Conservation (phyloP, 2,888 invertebrate genomes). For the Epinotia demarniana region DNA sequence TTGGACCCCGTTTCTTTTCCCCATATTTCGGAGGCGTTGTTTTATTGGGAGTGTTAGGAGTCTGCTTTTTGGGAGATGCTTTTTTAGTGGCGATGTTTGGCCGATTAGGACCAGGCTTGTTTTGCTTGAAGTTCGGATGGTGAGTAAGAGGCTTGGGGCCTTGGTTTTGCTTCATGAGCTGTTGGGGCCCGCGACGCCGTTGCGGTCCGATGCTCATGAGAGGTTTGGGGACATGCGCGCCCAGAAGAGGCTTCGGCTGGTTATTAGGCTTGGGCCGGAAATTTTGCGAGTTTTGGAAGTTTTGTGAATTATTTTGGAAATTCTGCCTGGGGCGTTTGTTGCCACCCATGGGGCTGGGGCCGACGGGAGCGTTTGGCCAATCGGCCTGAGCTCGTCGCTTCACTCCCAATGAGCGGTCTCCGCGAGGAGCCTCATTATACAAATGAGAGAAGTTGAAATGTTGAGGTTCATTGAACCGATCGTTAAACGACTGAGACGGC, state of each 20-base stretch:
- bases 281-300: neutral
- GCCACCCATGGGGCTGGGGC: conserved; percentile 46
- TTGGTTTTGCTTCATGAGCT: conserved; percentile 46
- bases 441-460: conserved; percentile 54
- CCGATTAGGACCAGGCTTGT: neutral
- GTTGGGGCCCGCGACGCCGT: conserved; percentile 47
- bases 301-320: conserved; percentile 19
- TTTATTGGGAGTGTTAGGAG: neutral
- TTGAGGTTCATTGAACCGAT: conserved; percentile 48
- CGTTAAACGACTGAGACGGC: conserved; percentile 53
- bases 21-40: neutral
- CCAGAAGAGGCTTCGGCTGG: conserved; percentile 20
- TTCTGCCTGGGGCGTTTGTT: conserved; percentile 26
- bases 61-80: conserved; percentile 7
- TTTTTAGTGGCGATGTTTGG: conserved; percentile 13
- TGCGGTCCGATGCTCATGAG: conserved; percentile 48
- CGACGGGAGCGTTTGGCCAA: conserved; percentile 52
- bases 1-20: conserved; percentile 43
- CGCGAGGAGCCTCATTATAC: conserved; percentile 55
- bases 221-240: conserved; percentile 33
- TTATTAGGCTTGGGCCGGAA: conserved; percentile 8
- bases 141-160: conserved; percentile 50
- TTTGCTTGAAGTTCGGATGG: conserved; percentile 47
- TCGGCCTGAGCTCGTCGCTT: conserved; percentile 57
- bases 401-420: conserved; percentile 51